Conservation (phyloP, 2,888 invertebrate species). For the Clitarchus hookeri region DNA sequence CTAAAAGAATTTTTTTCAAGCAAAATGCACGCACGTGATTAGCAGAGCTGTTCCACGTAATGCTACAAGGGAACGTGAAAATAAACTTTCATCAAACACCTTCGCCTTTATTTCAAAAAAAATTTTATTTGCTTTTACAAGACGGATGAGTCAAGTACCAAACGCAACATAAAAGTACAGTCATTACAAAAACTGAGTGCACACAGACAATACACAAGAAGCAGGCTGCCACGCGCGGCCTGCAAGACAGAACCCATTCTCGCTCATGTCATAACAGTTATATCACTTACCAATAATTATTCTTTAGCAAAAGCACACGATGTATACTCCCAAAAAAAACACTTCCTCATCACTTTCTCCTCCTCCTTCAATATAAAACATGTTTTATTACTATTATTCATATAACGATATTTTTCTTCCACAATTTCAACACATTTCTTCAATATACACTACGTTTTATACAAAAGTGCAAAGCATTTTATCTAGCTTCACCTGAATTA, state of each 20-base stretch:
- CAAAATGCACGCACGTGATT: no score
- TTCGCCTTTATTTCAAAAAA: neutral
- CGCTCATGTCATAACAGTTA: neutral
- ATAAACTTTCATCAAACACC: no score
- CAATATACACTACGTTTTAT: neutral
- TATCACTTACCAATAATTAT: constrained; percentile 8
- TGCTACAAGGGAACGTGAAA: no score
- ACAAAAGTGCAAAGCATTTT: constrained; percentile 9
- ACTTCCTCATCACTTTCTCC: neutral
- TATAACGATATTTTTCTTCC: neutral
- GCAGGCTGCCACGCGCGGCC: neutral
- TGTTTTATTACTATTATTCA: neutral
- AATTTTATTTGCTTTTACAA: neutral
- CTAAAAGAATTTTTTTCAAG: no score
- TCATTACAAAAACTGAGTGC: constrained; percentile 7
- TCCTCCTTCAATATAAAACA: neutral
- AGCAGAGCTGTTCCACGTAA: no score
- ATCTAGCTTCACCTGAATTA: neutral
- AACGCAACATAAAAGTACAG: neutral
- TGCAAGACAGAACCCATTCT: neutral
- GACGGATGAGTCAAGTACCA: neutral
- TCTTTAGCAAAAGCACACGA: neutral
- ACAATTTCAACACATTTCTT: neutral
- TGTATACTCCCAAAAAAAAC: neutral
- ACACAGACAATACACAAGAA: constrained; percentile 2